Conservation (phyloP, 1,140 invertebrate genomes). For the Drosophila serrata region DNA sequence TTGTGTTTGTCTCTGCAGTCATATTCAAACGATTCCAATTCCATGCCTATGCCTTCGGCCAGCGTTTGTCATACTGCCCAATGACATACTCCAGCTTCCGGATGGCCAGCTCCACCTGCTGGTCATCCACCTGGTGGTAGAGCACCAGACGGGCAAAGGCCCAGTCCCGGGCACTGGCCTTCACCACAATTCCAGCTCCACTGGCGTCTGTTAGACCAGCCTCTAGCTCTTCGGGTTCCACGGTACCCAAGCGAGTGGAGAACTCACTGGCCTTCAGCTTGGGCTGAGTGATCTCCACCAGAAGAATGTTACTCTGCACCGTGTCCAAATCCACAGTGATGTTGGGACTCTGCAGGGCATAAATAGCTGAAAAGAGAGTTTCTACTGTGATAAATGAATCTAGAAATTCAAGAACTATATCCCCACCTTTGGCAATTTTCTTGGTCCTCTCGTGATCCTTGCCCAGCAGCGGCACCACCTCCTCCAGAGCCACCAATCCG, state of each 20-base stretch:
- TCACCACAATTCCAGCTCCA: slow-evolving; percentile 86
- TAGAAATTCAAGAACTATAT: neutral
- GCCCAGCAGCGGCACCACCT: slow-evolving; percentile 89
- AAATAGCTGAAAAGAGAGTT: slow-evolving; percentile 86
- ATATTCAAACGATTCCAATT: slow-evolving; percentile 20
- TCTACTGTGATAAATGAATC: neutral
- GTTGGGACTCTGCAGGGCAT: slow-evolving; percentile 86
- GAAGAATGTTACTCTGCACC: slow-evolving; percentile 93
- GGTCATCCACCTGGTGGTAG: slow-evolving; percentile 89
- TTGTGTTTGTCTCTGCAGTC: slow-evolving; percentile 45
- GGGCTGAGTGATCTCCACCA: slow-evolving; percentile 87
- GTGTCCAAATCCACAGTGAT: slow-evolving; percentile 89
- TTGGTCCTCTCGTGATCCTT: slow-evolving; percentile 91
- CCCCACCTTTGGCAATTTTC: slow-evolving; percentile 89
- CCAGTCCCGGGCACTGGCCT: slow-evolving; percentile 86
- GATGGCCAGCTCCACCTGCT: slow-evolving; percentile 88
- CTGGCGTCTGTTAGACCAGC: slow-evolving; percentile 85
- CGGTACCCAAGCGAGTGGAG: slow-evolving; percentile 86
- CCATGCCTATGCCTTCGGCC: slow-evolving; percentile 17
- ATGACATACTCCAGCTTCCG: slow-evolving; percentile 89
- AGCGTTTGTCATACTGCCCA: slow-evolving; percentile 86
- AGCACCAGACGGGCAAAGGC: slow-evolving; percentile 88
- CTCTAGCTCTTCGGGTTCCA: slow-evolving; percentile 87
- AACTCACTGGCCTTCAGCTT: slow-evolving; percentile 87
- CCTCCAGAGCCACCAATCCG: slow-evolving; percentile 92